phyloP scores from a whole-genome alignment of 2,797 vertebrate species.

The Pogoniulus pusillus region DNA sequence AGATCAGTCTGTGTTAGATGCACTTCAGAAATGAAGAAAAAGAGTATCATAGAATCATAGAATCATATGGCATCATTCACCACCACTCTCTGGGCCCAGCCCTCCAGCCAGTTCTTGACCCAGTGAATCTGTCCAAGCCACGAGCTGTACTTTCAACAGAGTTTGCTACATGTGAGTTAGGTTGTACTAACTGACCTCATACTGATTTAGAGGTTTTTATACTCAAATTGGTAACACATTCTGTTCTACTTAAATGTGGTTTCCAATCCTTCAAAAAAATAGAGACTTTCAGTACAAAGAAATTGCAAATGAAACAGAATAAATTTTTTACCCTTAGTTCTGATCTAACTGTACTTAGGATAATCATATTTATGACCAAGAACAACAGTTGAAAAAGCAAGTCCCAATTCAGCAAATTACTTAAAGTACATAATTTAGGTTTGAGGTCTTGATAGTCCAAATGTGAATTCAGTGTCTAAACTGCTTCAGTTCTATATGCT shows the following conservation, averaged over 20 bases:
- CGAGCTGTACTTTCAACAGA: not conserved
- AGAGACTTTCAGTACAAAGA: not conserved
- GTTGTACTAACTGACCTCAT: not conserved
- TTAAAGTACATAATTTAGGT: not conserved
- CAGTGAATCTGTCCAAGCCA: too few species aligned
- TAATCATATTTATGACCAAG: not conserved
- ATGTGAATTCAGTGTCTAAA: not conserved
- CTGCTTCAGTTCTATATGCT: not conserved
- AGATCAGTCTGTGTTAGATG: not conserved
- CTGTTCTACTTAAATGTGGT: not conserved
- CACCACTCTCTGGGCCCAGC: too few species aligned
- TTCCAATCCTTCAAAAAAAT: not conserved
- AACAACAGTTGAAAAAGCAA: not conserved
- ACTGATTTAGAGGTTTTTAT: not conserved
- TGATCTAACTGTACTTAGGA: not conserved
- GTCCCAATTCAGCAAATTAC: not conserved
- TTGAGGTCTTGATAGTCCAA: not conserved
- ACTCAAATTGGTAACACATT: not conserved
- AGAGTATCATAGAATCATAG: too few species aligned
- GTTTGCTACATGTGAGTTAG: not conserved
- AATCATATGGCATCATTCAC: too few species aligned
- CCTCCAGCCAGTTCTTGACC: too few species aligned
- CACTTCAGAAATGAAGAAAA: not conserved
- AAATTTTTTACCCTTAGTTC: not conserved
- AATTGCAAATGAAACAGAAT: not conserved